Conservation (phyloP, 2,888 invertebrate genomes). For the Choreutis nemorana region DNA sequence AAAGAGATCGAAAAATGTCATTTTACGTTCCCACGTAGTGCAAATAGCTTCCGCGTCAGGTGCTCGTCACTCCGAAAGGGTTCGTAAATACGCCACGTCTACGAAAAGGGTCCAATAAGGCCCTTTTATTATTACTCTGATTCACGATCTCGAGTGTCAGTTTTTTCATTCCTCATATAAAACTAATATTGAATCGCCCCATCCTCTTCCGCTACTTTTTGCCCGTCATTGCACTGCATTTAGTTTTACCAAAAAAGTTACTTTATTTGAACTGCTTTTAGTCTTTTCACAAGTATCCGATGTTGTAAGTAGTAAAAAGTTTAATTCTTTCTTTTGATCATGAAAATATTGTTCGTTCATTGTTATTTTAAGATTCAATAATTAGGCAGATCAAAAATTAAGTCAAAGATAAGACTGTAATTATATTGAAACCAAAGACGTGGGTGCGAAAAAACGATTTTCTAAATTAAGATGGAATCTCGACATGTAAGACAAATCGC, state of each 20-base stretch:
- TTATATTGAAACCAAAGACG: no score
- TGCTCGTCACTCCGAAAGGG: slow-evolving; percentile 44
- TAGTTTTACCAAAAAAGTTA: slow-evolving; percentile 37
- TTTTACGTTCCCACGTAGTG: slow-evolving; percentile 55
- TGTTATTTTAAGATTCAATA: no score
- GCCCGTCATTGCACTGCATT: slow-evolving; percentile 39
- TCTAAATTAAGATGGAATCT: slow-evolving; percentile 45
- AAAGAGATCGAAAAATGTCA: no score
- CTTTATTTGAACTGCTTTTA: slow-evolving; percentile 50
- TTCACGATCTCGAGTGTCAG: slow-evolving; percentile 55
- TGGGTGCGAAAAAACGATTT: slow-evolving; percentile 48
- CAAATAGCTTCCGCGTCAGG: slow-evolving; percentile 63
- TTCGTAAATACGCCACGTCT: slow-evolving; percentile 36
- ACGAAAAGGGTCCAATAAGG: slow-evolving; percentile 50
- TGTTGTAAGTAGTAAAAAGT: no score
- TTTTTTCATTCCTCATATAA: slow-evolving; percentile 58
- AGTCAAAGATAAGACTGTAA: slow-evolving; percentile 27
- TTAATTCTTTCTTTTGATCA: no score
- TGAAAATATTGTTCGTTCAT: no score
- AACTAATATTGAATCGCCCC: slow-evolving; percentile 65
- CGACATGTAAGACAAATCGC: slow-evolving; percentile 56
- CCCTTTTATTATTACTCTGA: slow-evolving; percentile 52
- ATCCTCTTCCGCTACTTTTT: slow-evolving; percentile 61
- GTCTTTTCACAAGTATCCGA: slow-evolving; percentile 21
- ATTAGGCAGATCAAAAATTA: slow-evolving; percentile 16